These are phyloP conservation scores for Scaptomyza cyrtandrae DNA, from an alignment of 2,888 invertebrate genomes.

Conservation along the genomic window DNA sequence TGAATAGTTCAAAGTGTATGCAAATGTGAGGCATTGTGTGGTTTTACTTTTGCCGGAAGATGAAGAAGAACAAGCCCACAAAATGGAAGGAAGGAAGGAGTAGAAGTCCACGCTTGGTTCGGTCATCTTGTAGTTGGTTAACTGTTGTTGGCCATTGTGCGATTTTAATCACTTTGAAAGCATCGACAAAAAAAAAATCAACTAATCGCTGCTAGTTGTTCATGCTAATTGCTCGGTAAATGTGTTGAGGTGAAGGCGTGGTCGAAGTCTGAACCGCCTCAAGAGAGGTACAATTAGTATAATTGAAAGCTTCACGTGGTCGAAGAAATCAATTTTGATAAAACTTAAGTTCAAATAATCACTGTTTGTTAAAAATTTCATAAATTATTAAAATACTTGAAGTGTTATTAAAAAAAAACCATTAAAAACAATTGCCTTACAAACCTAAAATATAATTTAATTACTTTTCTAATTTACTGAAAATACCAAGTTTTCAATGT, in stretches of 20 bases:
- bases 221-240: slow-evolving; percentile 58
- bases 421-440: neutral
- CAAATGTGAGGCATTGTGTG: slow-evolving; percentile 79
- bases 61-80: slow-evolving; percentile 1
- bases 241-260: slow-evolving; percentile 25
- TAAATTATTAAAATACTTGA: too few relatives aligned
- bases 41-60: slow-evolving; percentile 76
- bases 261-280: slow-evolving; percentile 34
- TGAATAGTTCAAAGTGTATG: slow-evolving; percentile 74
- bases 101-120: slow-evolving; percentile 49
- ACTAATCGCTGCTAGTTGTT: slow-evolving; percentile 65
- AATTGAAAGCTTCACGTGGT: slow-evolving; percentile 28
- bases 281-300: slow-evolving; percentile 47
- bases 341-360: neutral
- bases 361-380: too few relatives aligned
- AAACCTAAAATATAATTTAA: slow-evolving; percentile 1
- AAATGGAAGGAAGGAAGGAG: slow-evolving; percentile 10
- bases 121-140: slow-evolving; percentile 65
- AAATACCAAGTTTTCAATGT: slow-evolving; percentile 25
- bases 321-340: neutral
- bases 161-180: slow-evolving; percentile 78
- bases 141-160: slow-evolving; percentile 56
- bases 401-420: too few relatives aligned
- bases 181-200: slow-evolving; percentile 71
- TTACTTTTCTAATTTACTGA: slow-evolving; percentile 5